phyloP scores from a whole-genome alignment of 1,140 invertebrate species.

The Bombus waltoni region DNA sequence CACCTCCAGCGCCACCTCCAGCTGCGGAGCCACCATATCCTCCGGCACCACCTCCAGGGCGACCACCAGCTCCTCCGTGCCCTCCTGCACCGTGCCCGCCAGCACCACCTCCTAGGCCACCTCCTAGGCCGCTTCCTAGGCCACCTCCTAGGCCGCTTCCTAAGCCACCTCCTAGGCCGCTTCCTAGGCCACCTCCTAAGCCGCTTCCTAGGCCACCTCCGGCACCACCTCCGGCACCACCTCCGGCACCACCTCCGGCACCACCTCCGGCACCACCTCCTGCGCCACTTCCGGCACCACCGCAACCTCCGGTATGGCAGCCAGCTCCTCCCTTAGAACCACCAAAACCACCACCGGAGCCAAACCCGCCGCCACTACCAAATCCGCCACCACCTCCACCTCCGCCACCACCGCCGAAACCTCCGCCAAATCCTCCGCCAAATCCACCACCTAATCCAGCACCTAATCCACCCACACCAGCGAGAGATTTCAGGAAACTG shows the following conservation, averaged over 20 bases:
- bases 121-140: neutral
- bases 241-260: constrained; percentile 13
- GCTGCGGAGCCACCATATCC: neutral
- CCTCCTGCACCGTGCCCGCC: neutral
- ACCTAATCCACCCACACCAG: constrained; percentile 12
- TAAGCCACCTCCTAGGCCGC: neutral
- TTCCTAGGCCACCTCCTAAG: neutral
- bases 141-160: constrained; percentile 21
- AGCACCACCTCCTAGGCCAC: neutral
- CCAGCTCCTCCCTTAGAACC: constrained; percentile 29
- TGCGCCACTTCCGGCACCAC: neutral
- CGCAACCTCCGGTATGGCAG: neutral
- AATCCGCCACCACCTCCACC: constrained; percentile 21
- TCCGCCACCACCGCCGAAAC: constrained; percentile 21
- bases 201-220: neutral
- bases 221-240: constrained; percentile 8
- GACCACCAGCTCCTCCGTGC: neutral
- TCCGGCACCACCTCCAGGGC: neutral
- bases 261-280: constrained; percentile 19
- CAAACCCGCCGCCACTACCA: constrained; percentile 4
- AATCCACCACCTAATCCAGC: constrained; percentile 25
- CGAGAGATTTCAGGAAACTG: constrained; percentile 48
- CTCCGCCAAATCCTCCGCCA: constrained; percentile 27
- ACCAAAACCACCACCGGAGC: constrained; percentile 3
- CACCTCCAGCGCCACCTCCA: neutral